Percentiles rank a stretch among this genome's conserved stretches.
Evolutionary conservation across 37 sponge, comb jelly and placozoan genomes (phyloP).

Genomic region (Hormiphora californensis): DNA sequence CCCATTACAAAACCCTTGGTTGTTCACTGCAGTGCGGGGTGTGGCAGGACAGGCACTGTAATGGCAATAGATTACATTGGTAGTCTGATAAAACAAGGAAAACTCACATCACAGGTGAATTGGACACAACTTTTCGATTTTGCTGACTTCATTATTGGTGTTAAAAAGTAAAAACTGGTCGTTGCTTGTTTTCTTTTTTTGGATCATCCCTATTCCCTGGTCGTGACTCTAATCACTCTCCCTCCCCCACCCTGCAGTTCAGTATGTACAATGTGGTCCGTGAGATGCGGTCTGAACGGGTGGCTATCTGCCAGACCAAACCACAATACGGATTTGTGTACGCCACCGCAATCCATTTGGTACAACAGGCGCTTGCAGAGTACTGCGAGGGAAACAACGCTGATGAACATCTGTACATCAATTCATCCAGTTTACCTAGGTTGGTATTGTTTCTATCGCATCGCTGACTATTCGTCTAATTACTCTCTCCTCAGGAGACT

Average conservation of each 20-base stretch:
- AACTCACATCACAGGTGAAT: background rate
- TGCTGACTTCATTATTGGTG: no score
- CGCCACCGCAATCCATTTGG: conserved; percentile 13
- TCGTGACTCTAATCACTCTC: no score
- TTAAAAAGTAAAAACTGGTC: no score
- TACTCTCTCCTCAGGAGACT: no score
- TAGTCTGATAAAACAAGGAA: background rate
- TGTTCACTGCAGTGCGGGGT: conserved; percentile 52
- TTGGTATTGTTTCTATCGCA: no score
- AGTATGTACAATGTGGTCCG: conserved; percentile 20
- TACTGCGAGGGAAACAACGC: conserved; percentile 14
- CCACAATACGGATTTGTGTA: conserved; percentile 48
- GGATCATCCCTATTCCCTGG: no score
- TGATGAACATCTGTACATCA: no score
- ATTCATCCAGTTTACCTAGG: no score
- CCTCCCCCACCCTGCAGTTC: conserved; percentile 9
- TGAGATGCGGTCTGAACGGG: conserved; percentile 23
- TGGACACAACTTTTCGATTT: no score
- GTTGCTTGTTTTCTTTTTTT: no score
- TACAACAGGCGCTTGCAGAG: background rate
- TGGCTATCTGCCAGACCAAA: conserved; percentile 52
- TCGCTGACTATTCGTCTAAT: no score
- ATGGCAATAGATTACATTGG: conserved; percentile 35
- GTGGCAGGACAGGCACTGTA: conserved; percentile 44
- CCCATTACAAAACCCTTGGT: background rate